Base-by-base conservation (phyloP, 2,888 invertebrate species). In the Acleris literana region DNA sequence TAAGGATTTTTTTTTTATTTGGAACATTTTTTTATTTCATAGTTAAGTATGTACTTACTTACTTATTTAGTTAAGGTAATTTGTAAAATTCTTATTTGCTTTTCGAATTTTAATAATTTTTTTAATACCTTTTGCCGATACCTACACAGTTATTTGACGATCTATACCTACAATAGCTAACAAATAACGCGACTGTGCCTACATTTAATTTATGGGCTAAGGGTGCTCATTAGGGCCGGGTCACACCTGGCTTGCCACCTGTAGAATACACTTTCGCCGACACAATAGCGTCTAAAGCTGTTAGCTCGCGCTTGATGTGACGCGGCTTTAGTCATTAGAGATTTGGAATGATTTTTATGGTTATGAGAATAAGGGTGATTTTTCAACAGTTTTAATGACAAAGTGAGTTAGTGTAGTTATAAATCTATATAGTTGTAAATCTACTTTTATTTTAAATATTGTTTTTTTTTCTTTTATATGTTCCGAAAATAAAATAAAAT, bases 141-240 rank as follows among this genome's bases (percentile, higher is more conserved):
- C 20, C 20, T 20, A 20, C 22, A 22, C 22, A 9, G 43, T 16
- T 43, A 43, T 43, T 43, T 1, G 16, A 43, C 43, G 5, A 16
- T 0, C 7, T 33, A 16, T 44, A 1, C 0, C 13, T 13, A 25
- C 25, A 25, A 7, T 25, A 25, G 1, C 25, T 25, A 29, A 29
- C n/a, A n/a, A n/a, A n/a, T 2, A 33, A 33, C 33, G 33, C 33
- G 9, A 33, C n/a, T 16, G 2, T 46, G 46, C 5, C 17, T 46
- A 46, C 46, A 16, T 5, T 20, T 13, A 88, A 89, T 89, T 87
- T 75, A 39, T 39, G 81, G 80, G 80, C 80, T 80, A 80, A 83
- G 85, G 86, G 84, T 78, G 81, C 84, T 85, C 84, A 87, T 88
- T 86, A 86, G 81, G 83, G 79, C 75, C 71, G 78, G 79, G 79